A percentile compares a stretch with the other conserved stretches of the same genome.
Evolutionary conservation across 92 coral and sea anemone genomes (phyloP).

Genomic region (Chrysogorgia sp.): DNA sequence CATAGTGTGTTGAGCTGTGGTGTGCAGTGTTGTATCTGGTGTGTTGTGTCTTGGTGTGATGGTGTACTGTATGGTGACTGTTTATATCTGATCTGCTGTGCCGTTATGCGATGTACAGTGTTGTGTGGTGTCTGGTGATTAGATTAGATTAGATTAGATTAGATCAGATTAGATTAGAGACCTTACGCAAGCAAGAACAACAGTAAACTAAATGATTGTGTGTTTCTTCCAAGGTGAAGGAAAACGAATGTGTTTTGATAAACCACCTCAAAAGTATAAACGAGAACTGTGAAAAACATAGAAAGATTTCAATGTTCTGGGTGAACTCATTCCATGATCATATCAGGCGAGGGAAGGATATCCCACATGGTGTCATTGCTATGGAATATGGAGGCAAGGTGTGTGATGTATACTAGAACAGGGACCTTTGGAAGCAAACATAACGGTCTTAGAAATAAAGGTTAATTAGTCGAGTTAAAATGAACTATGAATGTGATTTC

Average conservation of each 20-base stretch:
- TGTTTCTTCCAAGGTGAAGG: slow-evolving; percentile 41
- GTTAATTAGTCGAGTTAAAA: no score
- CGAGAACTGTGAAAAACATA: slow-evolving; percentile 41
- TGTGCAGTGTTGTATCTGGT: no score
- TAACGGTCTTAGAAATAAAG: neutral
- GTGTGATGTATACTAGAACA: no score
- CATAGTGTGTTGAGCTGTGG: no score
- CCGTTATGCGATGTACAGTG: no score
- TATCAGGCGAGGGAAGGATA: slow-evolving; percentile 70
- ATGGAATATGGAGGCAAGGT: slow-evolving; percentile 94
- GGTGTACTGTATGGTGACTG: no score
- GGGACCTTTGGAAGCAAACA: no score
- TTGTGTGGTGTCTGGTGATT: no score
- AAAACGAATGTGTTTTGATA: neutral
- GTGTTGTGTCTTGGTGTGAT: no score
- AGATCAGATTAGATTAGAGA: neutral
- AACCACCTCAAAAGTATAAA: slow-evolving; percentile 15
- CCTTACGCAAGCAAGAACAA: neutral
- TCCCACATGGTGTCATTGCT: slow-evolving; percentile 80
- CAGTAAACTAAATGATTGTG: slow-evolving; percentile 41
- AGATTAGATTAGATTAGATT: no score
- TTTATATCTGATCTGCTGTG: no score
- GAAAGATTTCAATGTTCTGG: slow-evolving; percentile 88
- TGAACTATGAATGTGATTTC: no score
- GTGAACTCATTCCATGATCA: slow-evolving; percentile 83